Evolutionary conservation across 2,888 invertebrate genomes (phyloP), one percentile per base, ranked within the genome.

Genomic region (Scaptomyza caliginosa): DNA sequence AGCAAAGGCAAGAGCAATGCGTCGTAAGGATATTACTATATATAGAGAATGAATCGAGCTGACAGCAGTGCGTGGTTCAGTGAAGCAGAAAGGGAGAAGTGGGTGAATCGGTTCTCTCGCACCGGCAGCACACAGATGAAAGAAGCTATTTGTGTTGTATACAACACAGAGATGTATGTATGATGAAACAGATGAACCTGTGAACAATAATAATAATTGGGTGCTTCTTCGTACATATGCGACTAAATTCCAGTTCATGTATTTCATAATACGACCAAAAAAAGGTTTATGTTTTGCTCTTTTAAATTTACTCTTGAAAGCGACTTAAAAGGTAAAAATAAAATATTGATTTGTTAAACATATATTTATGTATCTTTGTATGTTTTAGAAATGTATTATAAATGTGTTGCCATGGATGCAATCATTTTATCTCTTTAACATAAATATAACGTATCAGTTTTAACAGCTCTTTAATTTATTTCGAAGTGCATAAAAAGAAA

Each of bases 11-110:
- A 26, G 13, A 28, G 28, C 45, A 10, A 30, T 19, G 19, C 26
- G 8, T 17, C 24, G 7, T 30, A 52, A 50, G 30, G 40, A 58
- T 49, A 43, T 30, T 26, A 16, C 43, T 26, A 26, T 28, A 42
- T 42, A 39, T 51, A 45, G 55, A 51, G 59, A 52, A 30, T 67
- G 67, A 72, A 55, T 57, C 67, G 34, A 55, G 56, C 54, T 56
- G 72, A 74, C 72, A 57, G 60, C 74, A 42, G 55, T 69, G 64
- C 64, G 64, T 73, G 74, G 62, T 59, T 77, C 77, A 73, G 17
- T 73, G 64, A 59, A 54, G 60, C 62, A 46, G 64, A 71, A 67
- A 19, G 55, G 36, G 36, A 45, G 45, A 17, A 28, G 28, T 39
- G 51, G 42, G 19, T 43, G 45, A 66, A 50, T 52, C 13, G 7